These are phyloP conservation scores for Drosophila niveifrons DNA, from an alignment of 2,888 invertebrate genomes.

Conservation along the genomic window DNA sequence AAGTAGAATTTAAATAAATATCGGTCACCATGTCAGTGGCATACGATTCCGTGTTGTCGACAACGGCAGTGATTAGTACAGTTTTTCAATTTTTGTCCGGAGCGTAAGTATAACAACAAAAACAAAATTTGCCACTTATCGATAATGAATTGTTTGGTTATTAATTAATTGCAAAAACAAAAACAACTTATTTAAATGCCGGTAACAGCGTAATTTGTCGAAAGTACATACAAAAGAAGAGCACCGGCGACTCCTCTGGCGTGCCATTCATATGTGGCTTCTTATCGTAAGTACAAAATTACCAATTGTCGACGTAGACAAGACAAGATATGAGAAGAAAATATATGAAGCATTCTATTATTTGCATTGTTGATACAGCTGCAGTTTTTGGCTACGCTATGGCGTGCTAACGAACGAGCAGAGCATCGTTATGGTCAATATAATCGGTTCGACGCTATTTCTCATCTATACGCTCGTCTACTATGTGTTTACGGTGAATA, in stretches of 20 bases:
- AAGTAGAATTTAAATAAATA: conserved; percentile 13
- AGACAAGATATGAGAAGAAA: conserved; percentile 3
- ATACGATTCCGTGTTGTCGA: conserved; percentile 80
- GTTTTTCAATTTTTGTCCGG: conserved; percentile 94
- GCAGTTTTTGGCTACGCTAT: conserved; percentile 92
- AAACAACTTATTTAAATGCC: conserved; percentile 12
- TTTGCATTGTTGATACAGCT: conserved; percentile 85
- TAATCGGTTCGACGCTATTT: conserved; percentile 90
- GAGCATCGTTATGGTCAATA: conserved; percentile 91
- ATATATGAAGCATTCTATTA: neutral
- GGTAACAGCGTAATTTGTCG: conserved; percentile 90
- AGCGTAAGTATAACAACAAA: conserved; percentile 88
- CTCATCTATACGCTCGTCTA: conserved; percentile 90
- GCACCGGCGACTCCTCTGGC: conserved; percentile 91
- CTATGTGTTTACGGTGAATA: conserved; percentile 90
- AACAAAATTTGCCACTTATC: conserved; percentile 8
- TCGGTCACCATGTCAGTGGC: conserved; percentile 53
- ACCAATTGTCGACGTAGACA: conserved; percentile 65
- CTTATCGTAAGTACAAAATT: conserved; percentile 88
- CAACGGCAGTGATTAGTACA: conserved; percentile 90
- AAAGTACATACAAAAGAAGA: conserved; percentile 90
- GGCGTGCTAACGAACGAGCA: conserved; percentile 90
- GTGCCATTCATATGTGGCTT: conserved; percentile 92
- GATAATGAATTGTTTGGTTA: conserved; percentile 10
- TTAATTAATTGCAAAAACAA: conserved; percentile 25